Conservation (phyloP, 1,140 invertebrate species). For the Trissolcus basalis region DNA sequence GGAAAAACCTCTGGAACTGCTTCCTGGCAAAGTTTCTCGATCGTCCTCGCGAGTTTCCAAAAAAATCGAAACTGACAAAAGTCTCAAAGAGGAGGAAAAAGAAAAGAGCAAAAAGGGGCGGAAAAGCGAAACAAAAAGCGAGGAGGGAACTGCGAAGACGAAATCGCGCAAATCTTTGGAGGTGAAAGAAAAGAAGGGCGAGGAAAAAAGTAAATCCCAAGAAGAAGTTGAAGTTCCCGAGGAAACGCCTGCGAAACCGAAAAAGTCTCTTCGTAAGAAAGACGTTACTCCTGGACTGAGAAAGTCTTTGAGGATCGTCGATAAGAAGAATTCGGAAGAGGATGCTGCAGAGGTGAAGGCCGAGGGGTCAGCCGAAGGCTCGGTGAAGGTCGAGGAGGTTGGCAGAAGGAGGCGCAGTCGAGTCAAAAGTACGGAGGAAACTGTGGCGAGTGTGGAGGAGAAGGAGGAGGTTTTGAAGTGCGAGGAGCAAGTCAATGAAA, state of each 20-base stretch:
- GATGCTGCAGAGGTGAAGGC: slow-evolving; percentile 4
- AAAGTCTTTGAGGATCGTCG: slow-evolving; percentile 61
- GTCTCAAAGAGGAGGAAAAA: not conserved
- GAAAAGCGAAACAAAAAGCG: slow-evolving; percentile 6
- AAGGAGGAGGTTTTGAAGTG: no score
- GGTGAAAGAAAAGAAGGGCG: not conserved
- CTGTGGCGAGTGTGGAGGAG: slow-evolving; percentile 3
- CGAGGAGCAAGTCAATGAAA: not conserved
- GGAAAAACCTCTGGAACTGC: no score
- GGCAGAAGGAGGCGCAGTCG: slow-evolving; percentile 7
- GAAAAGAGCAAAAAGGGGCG: not conserved
- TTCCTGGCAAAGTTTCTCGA: slow-evolving; percentile 50
- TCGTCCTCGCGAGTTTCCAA: slow-evolving; percentile 37
- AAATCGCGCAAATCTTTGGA: slow-evolving; percentile 1
- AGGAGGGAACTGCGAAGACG: not conserved
- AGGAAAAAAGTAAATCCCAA: not conserved
- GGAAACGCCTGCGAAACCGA: not conserved
- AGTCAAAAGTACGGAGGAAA: slow-evolving; percentile 18
- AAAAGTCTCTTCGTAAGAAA: slow-evolving; percentile 8
- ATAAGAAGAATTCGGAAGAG: slow-evolving; percentile 53
- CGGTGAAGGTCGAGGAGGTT: not conserved
- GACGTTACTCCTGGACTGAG: slow-evolving; percentile 18
- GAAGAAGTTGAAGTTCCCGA: not conserved
- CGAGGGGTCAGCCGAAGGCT: not conserved
- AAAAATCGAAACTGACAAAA: slow-evolving; percentile 26